Conservation (phyloP, 2,113 vertebrate genomes). For the Petaurus breviceps region DNA sequence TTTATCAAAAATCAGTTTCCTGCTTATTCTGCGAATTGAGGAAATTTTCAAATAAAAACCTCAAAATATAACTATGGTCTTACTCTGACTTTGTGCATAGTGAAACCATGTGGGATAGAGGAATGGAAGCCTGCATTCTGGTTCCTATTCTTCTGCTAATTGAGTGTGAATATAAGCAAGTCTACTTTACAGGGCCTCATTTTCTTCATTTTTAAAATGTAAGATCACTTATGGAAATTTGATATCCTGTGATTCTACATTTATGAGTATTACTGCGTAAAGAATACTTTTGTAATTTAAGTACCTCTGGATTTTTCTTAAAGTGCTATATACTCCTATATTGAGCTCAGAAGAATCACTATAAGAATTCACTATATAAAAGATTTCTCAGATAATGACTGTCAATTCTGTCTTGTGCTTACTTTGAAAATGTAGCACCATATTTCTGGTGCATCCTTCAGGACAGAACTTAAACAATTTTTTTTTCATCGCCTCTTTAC, state of each 20-base stretch:
- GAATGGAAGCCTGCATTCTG: not conserved
- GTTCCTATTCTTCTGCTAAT: not conserved
- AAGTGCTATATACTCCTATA: not conserved
- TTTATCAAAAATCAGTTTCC: not conserved
- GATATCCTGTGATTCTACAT: not conserved
- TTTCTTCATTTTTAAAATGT: not conserved
- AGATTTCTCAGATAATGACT: slow-evolving; percentile 43
- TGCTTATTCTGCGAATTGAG: not conserved
- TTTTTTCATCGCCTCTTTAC: slow-evolving; percentile 16
- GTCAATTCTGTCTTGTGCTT: not conserved
- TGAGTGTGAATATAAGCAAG: not conserved
- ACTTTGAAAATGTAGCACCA: slow-evolving; percentile 29
- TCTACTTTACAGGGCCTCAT: not conserved
- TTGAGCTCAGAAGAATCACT: slow-evolving; percentile 27
- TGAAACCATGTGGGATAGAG: not conserved
- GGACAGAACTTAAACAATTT: slow-evolving; percentile 35
- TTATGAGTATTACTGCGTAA: not conserved
- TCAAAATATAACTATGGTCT: not conserved
- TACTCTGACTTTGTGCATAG: not conserved
- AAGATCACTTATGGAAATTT: not conserved
- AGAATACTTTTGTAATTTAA: slow-evolving; percentile 2
- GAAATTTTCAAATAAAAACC: not conserved
- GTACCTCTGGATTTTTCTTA: not conserved
- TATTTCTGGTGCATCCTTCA: slow-evolving; percentile 18
- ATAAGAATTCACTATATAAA: slow-evolving; percentile 1